phyloP scores from a whole-genome alignment of 2,888 invertebrate species.

The Clanis bilineata region DNA sequence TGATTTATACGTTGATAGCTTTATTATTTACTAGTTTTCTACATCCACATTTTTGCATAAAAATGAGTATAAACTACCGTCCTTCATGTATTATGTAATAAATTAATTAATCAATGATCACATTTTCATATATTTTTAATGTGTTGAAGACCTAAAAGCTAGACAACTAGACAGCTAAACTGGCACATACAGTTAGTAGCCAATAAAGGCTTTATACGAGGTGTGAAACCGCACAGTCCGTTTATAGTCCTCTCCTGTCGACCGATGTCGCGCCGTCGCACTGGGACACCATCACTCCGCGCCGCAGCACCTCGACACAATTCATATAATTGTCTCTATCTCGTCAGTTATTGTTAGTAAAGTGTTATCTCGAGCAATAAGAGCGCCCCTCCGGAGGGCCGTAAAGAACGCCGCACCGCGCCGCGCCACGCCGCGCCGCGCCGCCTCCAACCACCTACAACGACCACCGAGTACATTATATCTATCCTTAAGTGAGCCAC shows the following conservation, averaged over 20 bases:
- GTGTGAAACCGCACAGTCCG: background rate
- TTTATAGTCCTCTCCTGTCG: background rate
- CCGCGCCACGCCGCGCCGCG: too few species aligned
- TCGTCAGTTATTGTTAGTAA: constrained; percentile 27
- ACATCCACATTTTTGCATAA: background rate
- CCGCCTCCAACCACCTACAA: too few species aligned
- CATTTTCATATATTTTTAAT: too few species aligned
- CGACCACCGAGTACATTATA: constrained; percentile 16
- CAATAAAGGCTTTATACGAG: background rate
- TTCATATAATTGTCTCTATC: background rate
- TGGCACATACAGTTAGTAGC: too few species aligned
- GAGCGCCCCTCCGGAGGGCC: constrained; percentile 25
- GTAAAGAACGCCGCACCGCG: constrained; percentile 20
- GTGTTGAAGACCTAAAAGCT: too few species aligned
- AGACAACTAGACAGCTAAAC: too few species aligned
- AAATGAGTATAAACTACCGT: too few species aligned
- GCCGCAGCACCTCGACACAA: background rate
- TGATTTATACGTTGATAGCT: background rate
- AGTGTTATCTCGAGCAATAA: constrained; percentile 28
- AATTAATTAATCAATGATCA: too few species aligned
- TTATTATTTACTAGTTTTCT: background rate
- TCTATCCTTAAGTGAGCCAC: constrained; percentile 9
- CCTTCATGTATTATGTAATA: too few species aligned
- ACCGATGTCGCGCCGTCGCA: too few species aligned
- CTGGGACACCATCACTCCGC: too few species aligned